These are phyloP conservation scores for Neosilurus hyrtlii DNA, from an alignment of 2,797 vertebrate genomes.

Conservation along the genomic window DNA sequence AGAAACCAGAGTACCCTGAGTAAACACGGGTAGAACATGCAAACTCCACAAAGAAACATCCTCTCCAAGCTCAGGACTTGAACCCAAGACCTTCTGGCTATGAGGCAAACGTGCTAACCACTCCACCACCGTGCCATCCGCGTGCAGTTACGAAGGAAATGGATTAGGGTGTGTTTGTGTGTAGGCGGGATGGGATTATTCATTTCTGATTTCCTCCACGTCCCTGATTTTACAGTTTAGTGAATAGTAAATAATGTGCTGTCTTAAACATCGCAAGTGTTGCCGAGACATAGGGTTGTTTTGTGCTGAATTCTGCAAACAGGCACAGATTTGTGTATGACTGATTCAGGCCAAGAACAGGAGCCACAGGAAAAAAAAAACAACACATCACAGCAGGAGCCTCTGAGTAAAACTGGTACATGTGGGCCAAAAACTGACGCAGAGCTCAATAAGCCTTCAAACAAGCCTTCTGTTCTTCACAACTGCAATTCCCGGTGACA, in stretches of 20 bases:
- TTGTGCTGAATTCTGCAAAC: slow-evolving; percentile 3
- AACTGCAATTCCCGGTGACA: slow-evolving; percentile 17
- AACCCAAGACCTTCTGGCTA: no score
- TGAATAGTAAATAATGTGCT: not conserved
- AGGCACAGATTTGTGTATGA: slow-evolving; percentile 22
- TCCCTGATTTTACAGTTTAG: not conserved
- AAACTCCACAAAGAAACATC: no score
- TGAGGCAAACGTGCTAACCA: no score
- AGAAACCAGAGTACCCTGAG: no score
- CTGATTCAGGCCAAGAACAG: slow-evolving; percentile 49
- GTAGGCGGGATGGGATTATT: not conserved
- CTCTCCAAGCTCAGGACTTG: no score
- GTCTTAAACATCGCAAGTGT: not conserved
- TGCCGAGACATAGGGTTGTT: not conserved
- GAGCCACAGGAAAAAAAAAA: slow-evolving; percentile 42
- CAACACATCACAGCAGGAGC: slow-evolving; percentile 47
- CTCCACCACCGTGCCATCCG: no score
- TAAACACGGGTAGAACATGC: no score
- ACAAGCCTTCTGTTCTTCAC: slow-evolving; percentile 29
- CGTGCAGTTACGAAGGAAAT: not conserved
- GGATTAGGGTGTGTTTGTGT: not conserved
- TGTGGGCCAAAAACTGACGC: slow-evolving; percentile 23
- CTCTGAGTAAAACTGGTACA: slow-evolving; percentile 33
- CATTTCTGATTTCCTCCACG: not conserved
- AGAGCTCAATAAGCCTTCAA: slow-evolving; percentile 27